phyloP scores from a whole-genome alignment of 2,797 vertebrate species.

The Cephalopachus bancanus region DNA sequence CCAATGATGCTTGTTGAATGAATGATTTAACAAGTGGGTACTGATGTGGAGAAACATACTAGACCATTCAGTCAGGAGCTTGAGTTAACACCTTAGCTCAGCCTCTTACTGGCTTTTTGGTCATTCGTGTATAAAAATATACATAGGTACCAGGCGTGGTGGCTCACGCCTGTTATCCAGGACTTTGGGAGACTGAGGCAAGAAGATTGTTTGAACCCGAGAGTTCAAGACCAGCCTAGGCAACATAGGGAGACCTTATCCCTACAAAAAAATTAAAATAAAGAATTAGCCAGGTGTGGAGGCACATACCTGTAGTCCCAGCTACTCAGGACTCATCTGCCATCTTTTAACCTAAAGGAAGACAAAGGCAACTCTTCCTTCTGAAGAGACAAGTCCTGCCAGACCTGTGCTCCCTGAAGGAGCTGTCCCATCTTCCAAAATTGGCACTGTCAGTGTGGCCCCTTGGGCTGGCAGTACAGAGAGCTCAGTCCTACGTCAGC shows the following conservation, averaged over 20 bases:
- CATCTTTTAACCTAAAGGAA: not conserved
- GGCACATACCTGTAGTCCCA: no score
- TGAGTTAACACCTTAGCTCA: no score
- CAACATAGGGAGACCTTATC: not conserved
- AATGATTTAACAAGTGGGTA: no score
- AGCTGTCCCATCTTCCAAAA: not conserved
- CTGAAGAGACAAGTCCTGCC: accelerated
- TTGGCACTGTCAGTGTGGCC: accelerated
- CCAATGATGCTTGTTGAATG: accelerated
- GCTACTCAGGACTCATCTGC: not conserved
- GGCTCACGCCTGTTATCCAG: not conserved
- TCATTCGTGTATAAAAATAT: accelerated
- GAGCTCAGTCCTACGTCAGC: not conserved
- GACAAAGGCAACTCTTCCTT: not conserved
- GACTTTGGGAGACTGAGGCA: not conserved
- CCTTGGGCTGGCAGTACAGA: not conserved
- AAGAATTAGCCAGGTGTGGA: no score
- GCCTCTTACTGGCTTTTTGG: not conserved
- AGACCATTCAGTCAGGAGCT: not conserved
- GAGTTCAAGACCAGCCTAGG: not conserved
- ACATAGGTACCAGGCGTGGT: not conserved
- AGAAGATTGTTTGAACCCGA: not conserved
- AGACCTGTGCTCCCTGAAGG: not conserved
- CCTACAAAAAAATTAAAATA: not conserved
- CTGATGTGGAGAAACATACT: accelerated